A percentile compares a stretch with the other conserved stretches of the same genome.
phyloP scores from a whole-genome alignment of 2,888 invertebrate species.

The Apotomis turbidana region DNA sequence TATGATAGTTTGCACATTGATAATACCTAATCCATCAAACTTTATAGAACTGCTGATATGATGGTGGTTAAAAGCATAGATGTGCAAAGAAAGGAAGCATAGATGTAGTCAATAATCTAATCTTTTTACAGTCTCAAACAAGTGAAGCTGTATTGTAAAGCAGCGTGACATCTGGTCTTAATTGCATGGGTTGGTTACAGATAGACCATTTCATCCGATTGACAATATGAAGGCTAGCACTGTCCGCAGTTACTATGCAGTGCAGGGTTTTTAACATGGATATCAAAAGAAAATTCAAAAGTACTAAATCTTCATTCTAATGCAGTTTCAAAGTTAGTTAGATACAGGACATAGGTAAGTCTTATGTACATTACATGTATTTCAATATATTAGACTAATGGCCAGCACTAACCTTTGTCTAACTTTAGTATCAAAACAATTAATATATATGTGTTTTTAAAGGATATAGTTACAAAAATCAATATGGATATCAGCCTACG shows the following conservation, averaged over 20 bases:
- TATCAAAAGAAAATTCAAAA: neutral
- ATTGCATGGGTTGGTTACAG: neutral
- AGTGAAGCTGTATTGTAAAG: neutral
- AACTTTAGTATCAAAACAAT: conserved; percentile 23
- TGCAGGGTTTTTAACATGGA: neutral
- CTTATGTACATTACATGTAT: conserved; percentile 16
- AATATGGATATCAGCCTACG: conserved; percentile 23
- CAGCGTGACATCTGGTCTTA: neutral
- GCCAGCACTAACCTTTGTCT: conserved; percentile 28
- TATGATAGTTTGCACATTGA: neutral
- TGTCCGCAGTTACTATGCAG: no score
- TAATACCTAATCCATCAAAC: neutral
- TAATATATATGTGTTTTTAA: conserved; percentile 1
- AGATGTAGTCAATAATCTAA: neutral
- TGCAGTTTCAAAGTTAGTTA: conserved; percentile 20
- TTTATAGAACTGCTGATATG: neutral
- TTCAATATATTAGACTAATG: conserved; percentile 20
- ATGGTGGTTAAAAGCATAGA: neutral
- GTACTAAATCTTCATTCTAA: neutral
- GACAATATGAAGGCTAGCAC: neutral
- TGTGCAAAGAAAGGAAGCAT: neutral
- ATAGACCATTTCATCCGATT: neutral
- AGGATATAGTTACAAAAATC: neutral
- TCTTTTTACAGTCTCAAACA: neutral
- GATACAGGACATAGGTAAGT: conserved; percentile 10